Evolutionary conservation across 2,888 invertebrate species (phyloP).

Genomic region (Candidula unifasciata): DNA sequence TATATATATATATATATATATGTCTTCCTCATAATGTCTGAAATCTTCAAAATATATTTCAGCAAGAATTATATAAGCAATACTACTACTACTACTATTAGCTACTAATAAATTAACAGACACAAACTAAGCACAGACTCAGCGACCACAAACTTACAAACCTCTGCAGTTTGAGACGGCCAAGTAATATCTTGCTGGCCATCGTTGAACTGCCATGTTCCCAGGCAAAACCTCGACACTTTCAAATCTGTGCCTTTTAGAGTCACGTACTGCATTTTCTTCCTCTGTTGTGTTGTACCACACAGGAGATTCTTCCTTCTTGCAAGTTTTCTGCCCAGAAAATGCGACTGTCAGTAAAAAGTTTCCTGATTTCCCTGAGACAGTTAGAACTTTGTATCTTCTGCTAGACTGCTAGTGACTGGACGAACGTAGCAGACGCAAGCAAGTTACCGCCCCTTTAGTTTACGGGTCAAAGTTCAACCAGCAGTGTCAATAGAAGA

Average conservation of each 20-base stretch:
- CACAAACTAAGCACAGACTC: no score
- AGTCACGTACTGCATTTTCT: slow-evolving; percentile 60
- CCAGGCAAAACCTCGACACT: slow-evolving; percentile 74
- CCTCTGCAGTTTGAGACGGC: slow-evolving; percentile 71
- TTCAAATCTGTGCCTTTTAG: slow-evolving; percentile 71
- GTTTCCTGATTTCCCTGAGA: background rate
- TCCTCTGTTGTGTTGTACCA: background rate
- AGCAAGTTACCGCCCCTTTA: background rate
- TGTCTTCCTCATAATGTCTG: no score
- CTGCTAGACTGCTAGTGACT: background rate
- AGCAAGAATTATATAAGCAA: no score
- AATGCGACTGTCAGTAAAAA: no score
- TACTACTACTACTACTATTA: no score
- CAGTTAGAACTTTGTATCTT: background rate
- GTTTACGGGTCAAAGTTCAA: slow-evolving; percentile 1
- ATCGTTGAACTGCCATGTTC: slow-evolving; percentile 76
- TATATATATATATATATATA: no score
- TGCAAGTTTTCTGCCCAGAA: no score
- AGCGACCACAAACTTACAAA: slow-evolving; percentile 37
- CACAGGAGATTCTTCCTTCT: no score
- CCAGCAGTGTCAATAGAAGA: background rate
- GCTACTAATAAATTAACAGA: no score
- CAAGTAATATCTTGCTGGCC: slow-evolving; percentile 68
- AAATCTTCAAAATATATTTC: no score
- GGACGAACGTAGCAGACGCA: background rate